Conservation (phyloP, 1,140 invertebrate genomes). For the Drosophila serrata region DNA sequence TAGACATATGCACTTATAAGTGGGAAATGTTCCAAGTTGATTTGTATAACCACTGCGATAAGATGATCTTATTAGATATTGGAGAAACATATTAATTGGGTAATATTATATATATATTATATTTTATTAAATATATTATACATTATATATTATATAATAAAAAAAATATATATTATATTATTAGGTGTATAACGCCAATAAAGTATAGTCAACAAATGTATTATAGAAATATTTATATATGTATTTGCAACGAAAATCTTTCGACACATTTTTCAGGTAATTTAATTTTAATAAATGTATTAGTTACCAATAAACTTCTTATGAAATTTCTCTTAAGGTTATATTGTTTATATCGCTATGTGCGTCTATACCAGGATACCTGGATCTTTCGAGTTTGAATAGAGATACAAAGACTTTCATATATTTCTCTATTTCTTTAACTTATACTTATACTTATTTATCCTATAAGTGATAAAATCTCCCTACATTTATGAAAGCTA, state of each 20-base stretch:
- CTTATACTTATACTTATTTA: neutral
- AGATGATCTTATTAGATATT: neutral
- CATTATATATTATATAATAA: too few relatives aligned
- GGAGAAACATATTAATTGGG: neutral
- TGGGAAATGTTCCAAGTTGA: neutral
- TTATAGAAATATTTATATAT: neutral
- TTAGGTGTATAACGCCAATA: too few relatives aligned
- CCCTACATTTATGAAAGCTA: neutral
- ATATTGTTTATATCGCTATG: too few relatives aligned
- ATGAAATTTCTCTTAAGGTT: too few relatives aligned
- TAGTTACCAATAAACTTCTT: too few relatives aligned
- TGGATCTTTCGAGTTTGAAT: neutral
- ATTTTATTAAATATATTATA: too few relatives aligned
- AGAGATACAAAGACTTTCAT: neutral
- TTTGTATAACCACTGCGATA: neutral
- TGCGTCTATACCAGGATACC: neutral
- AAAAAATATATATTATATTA: too few relatives aligned
- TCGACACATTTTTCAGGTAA: neutral
- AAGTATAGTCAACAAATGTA: neutral
- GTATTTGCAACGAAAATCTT: too few relatives aligned
- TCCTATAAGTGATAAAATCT: too few relatives aligned
- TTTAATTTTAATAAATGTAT: neutral
- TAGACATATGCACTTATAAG: constrained; percentile 14
- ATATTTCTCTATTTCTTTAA: neutral
- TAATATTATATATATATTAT: too few relatives aligned